Conservation (phyloP, 2,888 invertebrate species). For the Argynnis bischoffii region DNA sequence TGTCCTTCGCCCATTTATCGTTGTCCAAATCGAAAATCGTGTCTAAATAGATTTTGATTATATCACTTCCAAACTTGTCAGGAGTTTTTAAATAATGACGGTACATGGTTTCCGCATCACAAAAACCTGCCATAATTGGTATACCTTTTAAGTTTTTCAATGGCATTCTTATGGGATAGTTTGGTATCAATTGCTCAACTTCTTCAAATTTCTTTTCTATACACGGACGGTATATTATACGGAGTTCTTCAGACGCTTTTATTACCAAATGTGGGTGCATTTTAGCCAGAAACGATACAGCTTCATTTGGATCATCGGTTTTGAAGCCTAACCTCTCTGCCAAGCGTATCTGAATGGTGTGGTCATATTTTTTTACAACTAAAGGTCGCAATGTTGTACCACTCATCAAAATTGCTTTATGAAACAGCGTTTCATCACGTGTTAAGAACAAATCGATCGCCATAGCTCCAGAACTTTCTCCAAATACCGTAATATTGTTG, state of each 20-base stretch:
- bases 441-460: constrained; percentile 56
- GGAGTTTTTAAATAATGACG: constrained; percentile 36
- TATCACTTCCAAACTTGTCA: constrained; percentile 38
- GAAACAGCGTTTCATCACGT: constrained; percentile 53
- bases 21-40: constrained; percentile 46
- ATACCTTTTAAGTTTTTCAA: constrained; percentile 49
- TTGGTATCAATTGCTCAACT: constrained; percentile 45
- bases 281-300: constrained; percentile 51
- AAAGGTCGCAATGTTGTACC: constrained; percentile 47
- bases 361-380: constrained; percentile 45
- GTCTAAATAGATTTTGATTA: constrained; percentile 35
- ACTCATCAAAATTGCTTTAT: constrained; percentile 58
- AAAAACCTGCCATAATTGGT: constrained; percentile 57
- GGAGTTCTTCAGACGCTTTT: constrained; percentile 45
- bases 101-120: constrained; percentile 48
- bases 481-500: constrained; percentile 56
- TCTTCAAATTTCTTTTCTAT: constrained; percentile 48
- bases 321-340: constrained; percentile 50
- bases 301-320: constrained; percentile 48
- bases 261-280: constrained; percentile 49
- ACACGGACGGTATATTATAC: constrained; percentile 47
- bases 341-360: constrained; percentile 47
- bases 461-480: constrained; percentile 58
- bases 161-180: constrained; percentile 47
- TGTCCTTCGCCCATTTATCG: constrained; percentile 30